Evolutionary conservation across 1,140 invertebrate genomes (phyloP), one percentile per base, ranked within the genome.

Genomic region (Pectinophora gossypiella): DNA sequence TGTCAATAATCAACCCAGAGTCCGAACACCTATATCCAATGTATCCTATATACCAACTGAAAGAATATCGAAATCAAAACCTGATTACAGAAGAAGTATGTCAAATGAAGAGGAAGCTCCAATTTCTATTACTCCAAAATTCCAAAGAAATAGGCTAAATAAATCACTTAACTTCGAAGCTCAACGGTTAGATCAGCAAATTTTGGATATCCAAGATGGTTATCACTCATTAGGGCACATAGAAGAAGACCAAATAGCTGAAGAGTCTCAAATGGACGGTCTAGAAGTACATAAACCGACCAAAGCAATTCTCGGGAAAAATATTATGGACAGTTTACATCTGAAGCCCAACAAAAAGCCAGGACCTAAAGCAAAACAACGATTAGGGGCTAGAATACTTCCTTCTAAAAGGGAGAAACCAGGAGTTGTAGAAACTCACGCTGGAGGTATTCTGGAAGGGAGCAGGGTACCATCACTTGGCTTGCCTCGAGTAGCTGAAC

Each of bases 121-220:
- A 19, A 76, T 78, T 19, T 64, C 71, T 19, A 76, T 61, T 12
- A 83, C 78, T 18, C 78, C 84, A 5, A 79, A 76, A 54, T 89
- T 89, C 57, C 78, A 89, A 72, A 80, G 87, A 68, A 87, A 84
- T 54, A 81, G 85, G 50, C 49, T 89, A 53, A 88, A 89, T 54
- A 81, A 87, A 54, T 89, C 87, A 12, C 63, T 89, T 4, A 85
- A 88, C 60, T 86, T 85, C 63, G 78, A 85, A 53, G 76, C 73
- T 6, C 86, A 88, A 48, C 67, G 76, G 56, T 59, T 88, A 48
- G 85, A 88, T 53, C 85, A 88, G 51, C 87, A 89, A 64, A 88
- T 88, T 55, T 68, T 88, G 40, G 78, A 88, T 52, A 87, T 85
- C 44, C 85, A 87, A 64, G 82, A 83, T 40, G 85, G 85, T 6